These are phyloP conservation scores for Syngnathus acus DNA, from an alignment of 2,797 vertebrate species.

Conservation along the genomic window DNA sequence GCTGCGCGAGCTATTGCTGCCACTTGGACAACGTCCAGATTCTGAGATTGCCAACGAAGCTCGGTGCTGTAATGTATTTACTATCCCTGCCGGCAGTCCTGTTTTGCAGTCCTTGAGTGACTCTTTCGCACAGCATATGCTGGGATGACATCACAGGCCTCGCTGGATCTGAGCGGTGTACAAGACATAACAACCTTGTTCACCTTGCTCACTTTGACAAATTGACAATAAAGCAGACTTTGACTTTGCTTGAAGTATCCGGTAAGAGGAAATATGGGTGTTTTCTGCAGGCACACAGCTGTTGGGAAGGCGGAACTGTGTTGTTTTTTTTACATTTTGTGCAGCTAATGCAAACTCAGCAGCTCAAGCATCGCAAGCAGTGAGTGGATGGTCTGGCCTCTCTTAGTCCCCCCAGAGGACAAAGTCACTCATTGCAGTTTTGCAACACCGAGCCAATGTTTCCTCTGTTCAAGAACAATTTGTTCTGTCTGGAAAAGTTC, in stretches of 20 bases:
- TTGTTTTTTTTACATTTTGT: not conserved
- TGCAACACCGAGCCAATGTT: slow-evolving; percentile 43
- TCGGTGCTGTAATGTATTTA: slow-evolving; percentile 67
- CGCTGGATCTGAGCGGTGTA: slow-evolving; percentile 15
- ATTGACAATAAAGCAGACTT: too few species aligned
- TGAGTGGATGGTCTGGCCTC: slow-evolving; percentile 14
- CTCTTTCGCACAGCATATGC: slow-evolving; percentile 40
- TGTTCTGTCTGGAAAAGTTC: slow-evolving; percentile 51
- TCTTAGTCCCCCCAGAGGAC: slow-evolving; percentile 30
- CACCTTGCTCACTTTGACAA: slow-evolving; percentile 20
- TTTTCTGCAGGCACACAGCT: slow-evolving; percentile 32
- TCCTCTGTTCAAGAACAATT: slow-evolving; percentile 55
- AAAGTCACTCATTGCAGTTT: slow-evolving; percentile 26
- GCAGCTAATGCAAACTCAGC: slow-evolving; percentile 1
- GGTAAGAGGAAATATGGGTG: slow-evolving; percentile 14
- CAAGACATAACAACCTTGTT: slow-evolving; percentile 22
- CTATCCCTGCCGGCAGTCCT: slow-evolving; percentile 54
- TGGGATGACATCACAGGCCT: slow-evolving; percentile 55
- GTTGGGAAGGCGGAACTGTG: slow-evolving; percentile 15
- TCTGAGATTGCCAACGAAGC: slow-evolving; percentile 57
- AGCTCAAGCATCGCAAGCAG: slow-evolving; percentile 5
- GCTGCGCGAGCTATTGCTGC: slow-evolving; percentile 55
- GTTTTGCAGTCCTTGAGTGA: slow-evolving; percentile 61
- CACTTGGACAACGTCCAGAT: slow-evolving; percentile 52
- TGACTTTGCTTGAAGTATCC: slow-evolving; percentile 20